Percentiles rank a stretch among this genome's conserved stretches.
Evolutionary conservation across 2,113 vertebrate genomes (phyloP).

Genomic region (Platysteira castanea): DNA sequence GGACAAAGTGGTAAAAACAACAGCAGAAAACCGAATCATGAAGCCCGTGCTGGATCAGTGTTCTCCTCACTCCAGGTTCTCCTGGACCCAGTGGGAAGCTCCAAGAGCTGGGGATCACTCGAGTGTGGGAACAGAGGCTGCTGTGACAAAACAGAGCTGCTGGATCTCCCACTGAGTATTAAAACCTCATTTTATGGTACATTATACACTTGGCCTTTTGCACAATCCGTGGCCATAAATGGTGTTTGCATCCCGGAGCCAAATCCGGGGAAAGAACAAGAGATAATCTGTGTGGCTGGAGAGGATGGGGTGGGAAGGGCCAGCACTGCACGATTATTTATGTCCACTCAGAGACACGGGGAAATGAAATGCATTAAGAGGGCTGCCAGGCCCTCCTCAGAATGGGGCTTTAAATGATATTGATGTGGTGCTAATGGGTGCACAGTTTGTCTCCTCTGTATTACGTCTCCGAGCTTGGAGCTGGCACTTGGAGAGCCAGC

Average conservation of each 20-base stretch:
- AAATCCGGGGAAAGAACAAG: constrained; percentile 58
- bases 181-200: constrained; percentile 74
- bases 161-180: constrained; percentile 51
- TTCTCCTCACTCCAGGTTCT: not conserved
- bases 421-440: constrained; percentile 66
- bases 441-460: constrained; percentile 42
- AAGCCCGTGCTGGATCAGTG: not conserved
- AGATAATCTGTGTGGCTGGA: constrained; percentile 61
- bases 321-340: constrained; percentile 29
- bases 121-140: not conserved
- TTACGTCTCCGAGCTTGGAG: not conserved
- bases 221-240: constrained; percentile 64
- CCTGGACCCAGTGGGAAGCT: not conserved
- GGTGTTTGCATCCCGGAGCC: constrained; percentile 68
- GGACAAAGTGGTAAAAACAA: not conserved
- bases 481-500: not conserved
- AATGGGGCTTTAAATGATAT: constrained; percentile 72
- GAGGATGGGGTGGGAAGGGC: constrained; percentile 5
- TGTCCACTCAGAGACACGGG: constrained; percentile 19
- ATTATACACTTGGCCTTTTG: constrained; percentile 71
- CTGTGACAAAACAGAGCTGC: not conserved
- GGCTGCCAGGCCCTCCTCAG: constrained; percentile 46
- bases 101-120: not conserved
- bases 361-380: constrained; percentile 48
- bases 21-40: not conserved